phyloP scores from a whole-genome alignment of 2,113 vertebrate species.

The Barnardius zonarius region DNA sequence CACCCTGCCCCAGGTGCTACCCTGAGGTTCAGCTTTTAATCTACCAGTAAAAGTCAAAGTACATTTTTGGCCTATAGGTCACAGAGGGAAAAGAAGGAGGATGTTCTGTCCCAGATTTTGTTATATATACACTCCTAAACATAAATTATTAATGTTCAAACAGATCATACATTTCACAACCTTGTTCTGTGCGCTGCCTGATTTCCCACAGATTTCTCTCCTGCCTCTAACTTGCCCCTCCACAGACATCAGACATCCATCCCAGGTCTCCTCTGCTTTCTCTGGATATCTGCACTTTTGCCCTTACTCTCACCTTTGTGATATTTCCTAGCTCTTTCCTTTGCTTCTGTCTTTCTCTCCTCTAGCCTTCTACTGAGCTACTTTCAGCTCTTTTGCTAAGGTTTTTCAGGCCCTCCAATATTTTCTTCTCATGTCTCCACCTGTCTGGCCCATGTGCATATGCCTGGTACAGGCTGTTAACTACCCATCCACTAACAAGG shows the following conservation, averaged over 20 bases:
- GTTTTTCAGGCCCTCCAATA: neutral
- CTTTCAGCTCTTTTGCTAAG: neutral
- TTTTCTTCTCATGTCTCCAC: neutral
- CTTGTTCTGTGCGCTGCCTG: neutral
- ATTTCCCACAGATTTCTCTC: neutral
- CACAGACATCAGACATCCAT: neutral
- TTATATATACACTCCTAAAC: neutral
- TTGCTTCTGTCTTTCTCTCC: neutral
- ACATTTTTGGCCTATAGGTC: neutral
- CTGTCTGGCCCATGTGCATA: rapidly evolving
- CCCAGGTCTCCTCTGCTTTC: neutral
- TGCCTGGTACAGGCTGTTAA: neutral
- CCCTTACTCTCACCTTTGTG: neutral
- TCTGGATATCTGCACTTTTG: neutral
- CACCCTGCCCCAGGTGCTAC: neutral
- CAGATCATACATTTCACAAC: neutral
- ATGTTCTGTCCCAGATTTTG: neutral
- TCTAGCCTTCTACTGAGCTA: neutral
- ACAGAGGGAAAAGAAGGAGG: neutral
- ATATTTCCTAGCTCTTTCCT: neutral
- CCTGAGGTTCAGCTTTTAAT: neutral
- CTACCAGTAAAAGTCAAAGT: neutral
- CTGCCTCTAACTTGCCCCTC: neutral
- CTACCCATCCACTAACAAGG: rapidly evolving
- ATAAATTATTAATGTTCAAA: neutral